Percentiles rank a stretch among this genome's conserved stretches.
Conservation (phyloP, 2,797 vertebrate genomes). For the Chaunax sp. region DNA sequence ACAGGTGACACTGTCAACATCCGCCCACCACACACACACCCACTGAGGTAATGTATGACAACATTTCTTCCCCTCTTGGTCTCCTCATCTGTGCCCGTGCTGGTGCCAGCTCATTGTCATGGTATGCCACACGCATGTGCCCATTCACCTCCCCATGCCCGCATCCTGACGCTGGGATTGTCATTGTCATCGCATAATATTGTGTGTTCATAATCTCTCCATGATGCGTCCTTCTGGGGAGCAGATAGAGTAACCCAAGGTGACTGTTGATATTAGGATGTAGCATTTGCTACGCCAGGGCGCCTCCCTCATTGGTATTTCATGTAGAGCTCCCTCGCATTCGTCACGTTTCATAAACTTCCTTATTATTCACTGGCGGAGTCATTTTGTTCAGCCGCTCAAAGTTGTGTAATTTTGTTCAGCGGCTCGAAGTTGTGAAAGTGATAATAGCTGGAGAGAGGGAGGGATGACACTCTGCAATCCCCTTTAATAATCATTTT, state of each 20-base stretch:
- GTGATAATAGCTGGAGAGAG: constrained; percentile 64
- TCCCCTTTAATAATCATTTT: constrained; percentile 70
- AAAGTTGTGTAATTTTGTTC: constrained; percentile 60
- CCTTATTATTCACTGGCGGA: constrained; percentile 83
- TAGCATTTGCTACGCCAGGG: constrained; percentile 75
- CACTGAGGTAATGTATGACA: constrained; percentile 31
- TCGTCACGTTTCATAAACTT: constrained; percentile 85
- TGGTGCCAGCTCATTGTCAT: constrained; percentile 23
- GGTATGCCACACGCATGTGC: constrained; percentile 30
- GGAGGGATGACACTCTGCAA: constrained; percentile 66
- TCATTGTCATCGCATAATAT: constrained; percentile 36
- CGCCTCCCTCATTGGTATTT: constrained; percentile 81
- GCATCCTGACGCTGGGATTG: constrained; percentile 17
- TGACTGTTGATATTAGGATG: constrained; percentile 84
- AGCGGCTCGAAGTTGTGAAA: constrained; percentile 67
- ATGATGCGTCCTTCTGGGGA: constrained; percentile 70
- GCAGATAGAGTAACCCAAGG: constrained; percentile 75
- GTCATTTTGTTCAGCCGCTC: constrained; percentile 72
- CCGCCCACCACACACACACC: background rate
- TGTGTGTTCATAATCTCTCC: constrained; percentile 43
- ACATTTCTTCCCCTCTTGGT: background rate
- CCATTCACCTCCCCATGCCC: constrained; percentile 42
- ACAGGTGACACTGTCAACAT: constrained; percentile 61
- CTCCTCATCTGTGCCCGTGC: constrained; percentile 13
- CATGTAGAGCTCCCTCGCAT: constrained; percentile 77